phyloP scores from a whole-genome alignment of 2,888 invertebrate species.

The Dusona sp. region DNA sequence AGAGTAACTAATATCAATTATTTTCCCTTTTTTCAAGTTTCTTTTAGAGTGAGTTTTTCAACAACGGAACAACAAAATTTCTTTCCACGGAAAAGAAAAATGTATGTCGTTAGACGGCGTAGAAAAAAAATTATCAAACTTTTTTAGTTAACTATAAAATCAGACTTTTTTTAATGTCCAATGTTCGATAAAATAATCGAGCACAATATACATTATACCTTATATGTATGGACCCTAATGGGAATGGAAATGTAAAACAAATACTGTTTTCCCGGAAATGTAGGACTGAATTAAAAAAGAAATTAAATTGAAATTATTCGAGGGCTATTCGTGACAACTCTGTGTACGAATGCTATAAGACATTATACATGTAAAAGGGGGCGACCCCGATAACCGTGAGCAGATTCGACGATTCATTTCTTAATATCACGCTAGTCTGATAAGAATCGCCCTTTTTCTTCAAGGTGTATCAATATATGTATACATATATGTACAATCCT shows the following conservation, averaged over 20 bases:
- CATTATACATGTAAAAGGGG: slow-evolving; percentile 44
- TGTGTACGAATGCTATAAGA: slow-evolving; percentile 50
- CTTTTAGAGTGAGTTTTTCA: too few species aligned
- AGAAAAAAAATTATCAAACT: too few species aligned
- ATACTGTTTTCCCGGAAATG: background rate
- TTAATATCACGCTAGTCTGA: slow-evolving; percentile 67
- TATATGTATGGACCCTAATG: background rate
- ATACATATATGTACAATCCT: background rate
- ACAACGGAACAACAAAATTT: too few species aligned
- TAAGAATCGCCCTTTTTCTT: slow-evolving; percentile 55
- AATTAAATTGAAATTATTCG: slow-evolving; percentile 59
- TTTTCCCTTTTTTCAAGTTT: too few species aligned
- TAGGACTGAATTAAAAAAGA: slow-evolving; percentile 36
- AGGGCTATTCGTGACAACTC: slow-evolving; percentile 62
- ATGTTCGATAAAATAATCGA: background rate
- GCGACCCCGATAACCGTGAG: slow-evolving; percentile 65
- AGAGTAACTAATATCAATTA: too few species aligned
- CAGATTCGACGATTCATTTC: slow-evolving; percentile 67
- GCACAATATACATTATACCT: background rate
- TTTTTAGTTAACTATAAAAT: too few species aligned
- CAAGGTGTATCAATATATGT: slow-evolving; percentile 19
- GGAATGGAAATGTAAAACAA: background rate
- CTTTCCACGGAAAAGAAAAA: too few species aligned
- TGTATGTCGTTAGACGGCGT: too few species aligned
- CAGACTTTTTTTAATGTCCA: too few species aligned